Conservation (phyloP, 1,140 invertebrate species). For the Nasonia giraulti region DNA sequence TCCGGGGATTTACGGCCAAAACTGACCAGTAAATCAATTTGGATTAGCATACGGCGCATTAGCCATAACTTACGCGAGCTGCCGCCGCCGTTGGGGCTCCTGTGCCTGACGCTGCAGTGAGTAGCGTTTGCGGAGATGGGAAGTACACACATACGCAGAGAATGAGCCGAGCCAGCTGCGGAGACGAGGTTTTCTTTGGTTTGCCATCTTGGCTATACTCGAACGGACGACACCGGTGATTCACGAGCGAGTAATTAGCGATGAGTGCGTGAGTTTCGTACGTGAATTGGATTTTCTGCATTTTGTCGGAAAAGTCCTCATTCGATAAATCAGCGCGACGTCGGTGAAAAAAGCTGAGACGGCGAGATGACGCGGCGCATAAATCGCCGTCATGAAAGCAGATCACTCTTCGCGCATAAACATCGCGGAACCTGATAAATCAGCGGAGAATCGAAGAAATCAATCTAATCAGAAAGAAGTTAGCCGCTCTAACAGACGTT, state of each 20-base stretch:
- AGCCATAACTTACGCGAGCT: constrained; percentile 63
- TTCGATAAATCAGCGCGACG: no score
- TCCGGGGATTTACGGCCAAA: constrained; percentile 63
- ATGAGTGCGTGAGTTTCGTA: not conserved
- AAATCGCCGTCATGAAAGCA: not conserved
- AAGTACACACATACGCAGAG: not conserved
- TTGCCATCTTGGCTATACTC: not conserved
- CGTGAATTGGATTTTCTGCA: no score
- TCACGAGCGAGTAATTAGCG: constrained; percentile 45
- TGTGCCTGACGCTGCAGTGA: not conserved
- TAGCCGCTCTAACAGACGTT: not conserved
- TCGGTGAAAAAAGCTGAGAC: no score
- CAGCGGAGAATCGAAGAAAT: not conserved
- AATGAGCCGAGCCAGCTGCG: not conserved
- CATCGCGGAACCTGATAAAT: not conserved
- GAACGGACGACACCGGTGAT: constrained; percentile 20
- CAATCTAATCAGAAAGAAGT: not conserved
- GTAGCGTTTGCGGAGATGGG: not conserved
- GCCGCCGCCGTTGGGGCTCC: constrained; percentile 8
- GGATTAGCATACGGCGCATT: constrained; percentile 69
- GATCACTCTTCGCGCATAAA: not conserved
- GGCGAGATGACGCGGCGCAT: no score
- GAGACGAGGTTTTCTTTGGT: constrained; percentile 1
- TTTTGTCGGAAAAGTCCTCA: no score
- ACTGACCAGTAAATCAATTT: constrained; percentile 68